Base-by-base conservation (phyloP, 2,888 invertebrate species). In the Pammene aurita region DNA sequence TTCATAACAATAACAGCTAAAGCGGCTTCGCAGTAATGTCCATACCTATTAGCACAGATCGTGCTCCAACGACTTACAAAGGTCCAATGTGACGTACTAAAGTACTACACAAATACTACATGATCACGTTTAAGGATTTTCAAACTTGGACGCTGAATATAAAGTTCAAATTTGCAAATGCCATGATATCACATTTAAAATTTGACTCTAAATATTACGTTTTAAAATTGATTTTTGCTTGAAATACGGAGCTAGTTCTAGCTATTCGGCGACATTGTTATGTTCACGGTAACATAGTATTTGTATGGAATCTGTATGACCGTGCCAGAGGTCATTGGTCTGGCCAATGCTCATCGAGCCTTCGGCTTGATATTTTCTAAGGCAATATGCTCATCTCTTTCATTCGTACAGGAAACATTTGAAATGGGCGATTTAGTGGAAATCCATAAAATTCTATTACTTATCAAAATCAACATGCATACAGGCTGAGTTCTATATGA, bases 261-360 rank as follows among this genome's bases (percentile, higher is more conserved):
- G 26, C 26, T 26, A 26, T n/a, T 9, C 2, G 48, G 16, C 9
- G 48, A 7, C 48, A 18, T 50, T 26, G 50, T 42, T 42, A 42
- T 50, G 26, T 50, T 10, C 26, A 6, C 50, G 5, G 52, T 26
- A 54, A 54, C 18, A 50, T 50, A 54, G 4, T 42, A 34, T 58
- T 44, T 58, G 58, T 34, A 34, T 58, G 58, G 44, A 58, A 57
- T 41, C 41, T 58, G 58, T 58, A 44, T 44, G 58, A 44, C 58
- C 58, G 58, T 58, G 44, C 44, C 44, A 44, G 58, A 58, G 58
- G 58, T 58, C 58, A 34, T 58, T 58, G 42, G 57, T 58, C 57
- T 58, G 13, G 18, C 57, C 13, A 42, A 18, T 13, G 57, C 9
- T 18, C 9, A 26, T 52, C 48, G 48, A 48, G 16, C 1, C 26